Conservation (phyloP, 2,888 invertebrate species). For the Polietes domitor region DNA sequence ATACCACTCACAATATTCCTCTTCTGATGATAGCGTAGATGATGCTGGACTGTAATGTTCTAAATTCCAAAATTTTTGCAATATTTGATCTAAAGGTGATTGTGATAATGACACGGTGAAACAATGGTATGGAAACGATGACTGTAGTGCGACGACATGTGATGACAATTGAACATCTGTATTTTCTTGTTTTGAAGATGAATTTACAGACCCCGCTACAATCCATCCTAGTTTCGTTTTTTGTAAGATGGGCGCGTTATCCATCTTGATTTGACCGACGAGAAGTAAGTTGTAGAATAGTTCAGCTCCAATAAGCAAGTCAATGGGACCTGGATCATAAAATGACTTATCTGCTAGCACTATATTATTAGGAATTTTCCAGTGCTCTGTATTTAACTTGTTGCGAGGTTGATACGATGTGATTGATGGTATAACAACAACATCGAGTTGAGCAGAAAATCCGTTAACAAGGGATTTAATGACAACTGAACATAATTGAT, state of each 20-base stretch:
- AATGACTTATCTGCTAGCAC: conserved; percentile 66
- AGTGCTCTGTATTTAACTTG: conserved; percentile 39
- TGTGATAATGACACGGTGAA: too few species aligned
- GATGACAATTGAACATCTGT: too few species aligned
- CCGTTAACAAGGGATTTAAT: conserved; percentile 20
- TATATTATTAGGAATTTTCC: conserved; percentile 63
- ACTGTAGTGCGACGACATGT: too few species aligned
- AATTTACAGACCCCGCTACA: too few species aligned
- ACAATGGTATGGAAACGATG: too few species aligned
- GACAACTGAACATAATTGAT: conserved; percentile 27
- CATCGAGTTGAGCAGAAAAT: conserved; percentile 61
- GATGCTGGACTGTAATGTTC: too few species aligned
- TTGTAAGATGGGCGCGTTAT: conserved; percentile 57
- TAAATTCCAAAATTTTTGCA: too few species aligned
- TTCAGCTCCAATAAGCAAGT: conserved; percentile 63
- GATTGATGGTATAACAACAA: conserved; percentile 55
- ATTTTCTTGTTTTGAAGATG: too few species aligned
- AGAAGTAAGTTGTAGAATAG: conserved; percentile 67
- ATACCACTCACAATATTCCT: too few species aligned
- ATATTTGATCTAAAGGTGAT: too few species aligned
- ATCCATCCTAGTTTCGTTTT: conserved; percentile 67
- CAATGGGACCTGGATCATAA: conserved; percentile 57
- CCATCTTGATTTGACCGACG: conserved; percentile 63
- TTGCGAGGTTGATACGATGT: conserved; percentile 64
- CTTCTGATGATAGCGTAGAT: too few species aligned